These are phyloP conservation scores for Trissonchulus latispiculum DNA, from an alignment of 2,888 invertebrate genomes.

Conservation along the genomic window DNA sequence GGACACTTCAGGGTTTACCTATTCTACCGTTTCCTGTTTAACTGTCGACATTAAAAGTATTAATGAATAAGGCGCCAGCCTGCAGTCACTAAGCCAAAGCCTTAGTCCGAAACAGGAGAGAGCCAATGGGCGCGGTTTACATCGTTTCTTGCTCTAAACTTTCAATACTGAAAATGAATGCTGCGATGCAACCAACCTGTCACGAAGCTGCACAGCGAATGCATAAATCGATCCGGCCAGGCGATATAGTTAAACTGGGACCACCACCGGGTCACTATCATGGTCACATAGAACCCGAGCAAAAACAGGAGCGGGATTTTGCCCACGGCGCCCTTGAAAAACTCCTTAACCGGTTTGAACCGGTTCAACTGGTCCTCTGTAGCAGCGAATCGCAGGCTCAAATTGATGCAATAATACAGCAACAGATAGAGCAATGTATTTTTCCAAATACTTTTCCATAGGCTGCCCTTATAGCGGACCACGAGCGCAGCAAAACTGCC, in stretches of 20 bases:
- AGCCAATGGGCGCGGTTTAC: no score
- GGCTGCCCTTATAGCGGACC: background rate
- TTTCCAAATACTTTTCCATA: background rate
- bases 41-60: no score
- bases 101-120: no score
- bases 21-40: no score
- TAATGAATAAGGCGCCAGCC: no score
- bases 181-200: background rate
- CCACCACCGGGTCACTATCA: slow-evolving; percentile 9
- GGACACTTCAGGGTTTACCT: no score
- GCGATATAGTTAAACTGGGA: slow-evolving; percentile 5
- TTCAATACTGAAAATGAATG: no score
- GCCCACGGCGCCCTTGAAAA: background rate
- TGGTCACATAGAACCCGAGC: slow-evolving; percentile 3
- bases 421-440: background rate
- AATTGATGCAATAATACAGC: background rate
- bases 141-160: no score
- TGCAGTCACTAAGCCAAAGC: no score
- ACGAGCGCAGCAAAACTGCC: background rate
- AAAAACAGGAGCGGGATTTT: slow-evolving; percentile 10
- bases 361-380: background rate
- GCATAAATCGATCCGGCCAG: slow-evolving; percentile 14
- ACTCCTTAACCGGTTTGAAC: background rate
- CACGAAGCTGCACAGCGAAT: background rate
- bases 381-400: background rate